These are phyloP conservation scores for Apis mellifera DNA, from an alignment of 1,140 invertebrate genomes.

Conservation along the genomic window Amel_HAv3.1 CM009944.2:6346001-6346500, in stretches of 20 bases:
- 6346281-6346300: background rate
- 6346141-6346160: conserved; percentile 74
- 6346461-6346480: conserved; percentile 27
- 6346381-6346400: conserved; percentile 28
- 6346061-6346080: conserved; percentile 67
- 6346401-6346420: conserved; percentile 35
- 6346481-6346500: conserved; percentile 21
- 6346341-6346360: conserved; percentile 19
- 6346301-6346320: conserved; percentile 18
- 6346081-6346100: conserved; percentile 74
- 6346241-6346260: background rate
- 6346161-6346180: conserved; percentile 70
- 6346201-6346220: conserved; percentile 30
- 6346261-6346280: no score
- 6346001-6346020: conserved; percentile 2
- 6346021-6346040: conserved; percentile 71
- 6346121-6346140: conserved; percentile 53
- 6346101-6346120: conserved; percentile 61
- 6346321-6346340: background rate
- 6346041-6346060: conserved; percentile 66
- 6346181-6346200: conserved; percentile 69
- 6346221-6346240: background rate
- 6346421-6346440: conserved; percentile 26
- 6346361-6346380: conserved; percentile 13
- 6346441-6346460: conserved; percentile 49